Base-by-base conservation (phyloP, 2,888 invertebrate genomes). In the Copidosoma aretas region DNA sequence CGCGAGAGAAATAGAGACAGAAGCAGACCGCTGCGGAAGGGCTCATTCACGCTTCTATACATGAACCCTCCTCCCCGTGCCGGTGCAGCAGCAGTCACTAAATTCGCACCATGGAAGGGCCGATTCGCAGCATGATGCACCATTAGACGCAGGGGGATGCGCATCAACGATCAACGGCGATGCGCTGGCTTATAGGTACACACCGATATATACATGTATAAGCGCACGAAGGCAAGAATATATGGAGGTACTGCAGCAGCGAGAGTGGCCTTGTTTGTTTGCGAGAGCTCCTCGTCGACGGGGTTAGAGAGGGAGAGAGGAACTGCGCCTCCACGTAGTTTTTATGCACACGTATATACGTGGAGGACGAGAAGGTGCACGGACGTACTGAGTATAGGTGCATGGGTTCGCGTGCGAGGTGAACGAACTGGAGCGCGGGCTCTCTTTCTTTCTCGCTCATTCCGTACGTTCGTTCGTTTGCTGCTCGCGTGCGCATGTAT, bases 241-340 rank as follows among this genome's bases (percentile, higher is more conserved):
- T n/a, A n/a, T n/a, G n/a, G n/a, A n/a, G 32, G 8, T 8, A 32
- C 32, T 32, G 32, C 32, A 32, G 32, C 32, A 32, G 49, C 39
- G 32, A 41, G 53, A 67, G 67, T 67, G 52, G 67, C 67, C 61
- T 46, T 64, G 68, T 68, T 68, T 68, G 63, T 68, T 68, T 68
- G 60, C 64, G 60, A 54, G 49, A 46, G 15, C 22, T 17, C 41
- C 32, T 39, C 43, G 43, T 3, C 15, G 43, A 46, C 15, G 17
- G 41, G 14, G 41, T 10, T 8, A 41, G 41, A 41, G 41, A 41
- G 41, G 14, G 41, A 41, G 41, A 41, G 41, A 46, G 43, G 17
- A 46, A 12, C 32, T 32, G 32, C 8, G 8, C 32, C 32, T 32
- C 8, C 8, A 5, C 8, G 3, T 32, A 5, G 3, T 32, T 32